These are phyloP conservation scores for Phataginus tetradactyla DNA, from an alignment of 2,797 vertebrate species.

Conservation along the genomic window DNA sequence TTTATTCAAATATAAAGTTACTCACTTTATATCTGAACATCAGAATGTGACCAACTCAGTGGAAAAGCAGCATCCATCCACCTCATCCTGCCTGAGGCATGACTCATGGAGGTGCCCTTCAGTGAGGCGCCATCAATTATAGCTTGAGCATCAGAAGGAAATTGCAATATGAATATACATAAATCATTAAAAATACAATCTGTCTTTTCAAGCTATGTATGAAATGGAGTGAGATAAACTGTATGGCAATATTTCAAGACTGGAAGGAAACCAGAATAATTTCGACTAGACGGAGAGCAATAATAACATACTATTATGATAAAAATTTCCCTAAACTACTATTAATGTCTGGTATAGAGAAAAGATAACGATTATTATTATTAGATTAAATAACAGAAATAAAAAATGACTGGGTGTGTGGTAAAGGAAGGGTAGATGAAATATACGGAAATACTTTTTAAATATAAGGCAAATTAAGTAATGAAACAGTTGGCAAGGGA, in stretches of 20 bases:
- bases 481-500: not conserved
- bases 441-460: not conserved
- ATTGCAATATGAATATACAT: constrained; percentile 61
- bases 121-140: constrained; percentile 45
- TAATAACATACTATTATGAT: not conserved
- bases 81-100: not conserved
- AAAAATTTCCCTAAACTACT: not conserved
- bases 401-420: not conserved
- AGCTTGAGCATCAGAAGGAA: not conserved
- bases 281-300: not conserved
- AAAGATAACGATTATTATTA: not conserved
- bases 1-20: too few relatives aligned
- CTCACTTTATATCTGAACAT: not conserved
- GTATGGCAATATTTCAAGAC: constrained; percentile 34
- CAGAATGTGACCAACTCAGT: not conserved
- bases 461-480: constrained; percentile 43
- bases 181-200: constrained; percentile 68
- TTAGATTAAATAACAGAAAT: constrained; percentile 48
- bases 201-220: constrained; percentile 54
- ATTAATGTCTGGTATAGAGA: not conserved
- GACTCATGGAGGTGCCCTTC: constrained; percentile 34
- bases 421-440: not conserved
- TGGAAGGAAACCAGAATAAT: constrained; percentile 31
- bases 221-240: constrained; percentile 58
- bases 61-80: not conserved